Evolutionary conservation across 2,113 vertebrate species (phyloP).

Genomic region (Capreolus pygargus): DNA sequence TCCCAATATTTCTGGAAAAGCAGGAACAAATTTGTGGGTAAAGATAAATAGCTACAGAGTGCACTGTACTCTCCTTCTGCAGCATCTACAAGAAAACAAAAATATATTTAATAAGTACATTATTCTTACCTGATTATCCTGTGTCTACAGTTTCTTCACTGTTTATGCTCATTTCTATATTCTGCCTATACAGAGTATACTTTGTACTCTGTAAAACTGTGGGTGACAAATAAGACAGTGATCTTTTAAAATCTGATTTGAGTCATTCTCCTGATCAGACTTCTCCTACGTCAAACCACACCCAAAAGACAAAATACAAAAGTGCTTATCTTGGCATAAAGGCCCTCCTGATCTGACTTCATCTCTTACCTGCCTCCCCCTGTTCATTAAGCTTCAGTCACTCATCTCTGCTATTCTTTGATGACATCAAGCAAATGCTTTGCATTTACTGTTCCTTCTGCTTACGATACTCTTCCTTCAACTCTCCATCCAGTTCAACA

Average conservation of each 20-base stretch:
- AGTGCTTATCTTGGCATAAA: neutral
- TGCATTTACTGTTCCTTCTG: neutral
- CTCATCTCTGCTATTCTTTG: neutral
- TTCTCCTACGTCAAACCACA: neutral
- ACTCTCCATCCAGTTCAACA: neutral
- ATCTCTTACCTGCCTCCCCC: neutral
- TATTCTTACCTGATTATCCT: neutral
- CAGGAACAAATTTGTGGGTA: slow-evolving; percentile 94
- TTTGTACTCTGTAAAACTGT: neutral
- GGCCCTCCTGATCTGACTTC: neutral
- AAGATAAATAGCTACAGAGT: slow-evolving; percentile 92
- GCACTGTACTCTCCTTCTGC: slow-evolving; percentile 89
- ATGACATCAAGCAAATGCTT: neutral
- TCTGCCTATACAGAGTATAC: neutral
- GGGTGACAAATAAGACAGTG: neutral
- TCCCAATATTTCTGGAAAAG: slow-evolving; percentile 94
- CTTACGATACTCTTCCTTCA: neutral
- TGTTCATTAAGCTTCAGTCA: neutral
- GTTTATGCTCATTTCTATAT: slow-evolving; percentile 4
- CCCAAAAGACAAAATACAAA: neutral
- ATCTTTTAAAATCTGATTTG: neutral
- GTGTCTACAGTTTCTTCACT: neutral
- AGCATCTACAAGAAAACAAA: slow-evolving; percentile 81
- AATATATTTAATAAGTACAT: slow-evolving; percentile 26
- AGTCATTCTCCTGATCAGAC: neutral